Percentiles rank a stretch among this genome's conserved stretches.
Conservation (phyloP, 2,113 vertebrate species). For the Rattus norvegicus region DNA sequence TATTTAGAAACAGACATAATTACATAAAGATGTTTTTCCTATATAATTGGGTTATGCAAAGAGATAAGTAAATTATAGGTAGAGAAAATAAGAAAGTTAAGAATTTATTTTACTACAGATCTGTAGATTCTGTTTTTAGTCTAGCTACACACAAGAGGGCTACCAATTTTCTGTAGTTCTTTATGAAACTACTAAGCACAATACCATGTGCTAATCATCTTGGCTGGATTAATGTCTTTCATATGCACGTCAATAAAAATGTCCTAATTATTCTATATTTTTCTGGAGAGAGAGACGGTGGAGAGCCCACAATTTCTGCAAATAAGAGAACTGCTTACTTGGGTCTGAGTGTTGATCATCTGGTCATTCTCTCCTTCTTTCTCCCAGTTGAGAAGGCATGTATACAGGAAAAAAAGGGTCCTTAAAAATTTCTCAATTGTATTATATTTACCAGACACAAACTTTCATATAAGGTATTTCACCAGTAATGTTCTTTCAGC, state of each 20-base stretch:
- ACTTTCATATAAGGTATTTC: background rate
- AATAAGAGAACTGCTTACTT: background rate
- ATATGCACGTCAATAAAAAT: background rate
- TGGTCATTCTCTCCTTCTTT: background rate
- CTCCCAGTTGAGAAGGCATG: background rate
- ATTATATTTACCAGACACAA: background rate
- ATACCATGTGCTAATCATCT: background rate
- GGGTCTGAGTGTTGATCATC: background rate
- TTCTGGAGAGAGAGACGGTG: background rate
- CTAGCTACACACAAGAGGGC: background rate
- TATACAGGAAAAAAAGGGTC: accelerated
- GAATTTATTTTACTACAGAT: background rate
- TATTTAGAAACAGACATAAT: background rate
- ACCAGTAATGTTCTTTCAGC: background rate
- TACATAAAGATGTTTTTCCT: background rate
- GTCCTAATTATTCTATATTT: background rate
- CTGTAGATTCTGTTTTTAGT: background rate
- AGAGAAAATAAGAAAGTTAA: background rate
- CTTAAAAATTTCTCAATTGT: background rate
- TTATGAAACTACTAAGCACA: background rate
- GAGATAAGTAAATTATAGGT: background rate
- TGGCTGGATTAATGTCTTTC: background rate
- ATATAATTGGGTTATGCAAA: background rate
- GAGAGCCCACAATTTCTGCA: background rate
- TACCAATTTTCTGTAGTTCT: background rate